Evolutionary conservation across 2,113 vertebrate genomes (phyloP), one percentile per base, ranked within the genome.

Genomic region (Tragelaphus buxtoni): DNA sequence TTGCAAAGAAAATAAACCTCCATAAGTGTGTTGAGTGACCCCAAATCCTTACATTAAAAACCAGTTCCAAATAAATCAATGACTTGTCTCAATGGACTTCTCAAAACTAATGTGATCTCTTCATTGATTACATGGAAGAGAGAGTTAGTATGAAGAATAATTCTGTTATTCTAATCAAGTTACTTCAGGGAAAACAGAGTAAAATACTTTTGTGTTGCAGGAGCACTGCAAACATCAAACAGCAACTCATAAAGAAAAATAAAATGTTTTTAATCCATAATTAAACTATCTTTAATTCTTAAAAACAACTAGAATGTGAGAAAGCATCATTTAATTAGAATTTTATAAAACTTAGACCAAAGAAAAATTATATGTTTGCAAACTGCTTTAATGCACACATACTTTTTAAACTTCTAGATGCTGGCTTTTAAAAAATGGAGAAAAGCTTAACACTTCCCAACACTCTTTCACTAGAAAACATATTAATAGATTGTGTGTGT

Each of bases 1-100:
- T 91, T 90, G 85, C 87, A 88, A 74, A 91, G 35, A 87, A 84
- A 87, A 90, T 90, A 94, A 94, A 76, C n/a, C 5, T 80, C 5
- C 8, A 0, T 72, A 49, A 30, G n/a, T 74, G 24, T 30, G 9
- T 42, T 86, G 49, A 92, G 42, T 88, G 87, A 11, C 14, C 39
- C 58, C 42, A 58, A 92, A 72, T 92, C 39, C 20, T 96, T 65
- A 96, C 28, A 72, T 55, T 63, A 94, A 96, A 92, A 83, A 86
- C 35, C 26, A 14, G 58, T 83, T 92, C 39, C 63, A 56, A 72
- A 72, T 82, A 92, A 94, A 96, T 72, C 56, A 87, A 26, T 51
- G 42, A 28, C 82, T 26, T 79, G 14, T 91, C 93, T 90, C 86
- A 90, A 58, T 60, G 28, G 32, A 69, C 35, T 96, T 84, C 39